Evolutionary conservation across 1,140 invertebrate species (phyloP), one percentile per base, ranked within the genome.

Genomic region (Drosophila elegans): DNA sequence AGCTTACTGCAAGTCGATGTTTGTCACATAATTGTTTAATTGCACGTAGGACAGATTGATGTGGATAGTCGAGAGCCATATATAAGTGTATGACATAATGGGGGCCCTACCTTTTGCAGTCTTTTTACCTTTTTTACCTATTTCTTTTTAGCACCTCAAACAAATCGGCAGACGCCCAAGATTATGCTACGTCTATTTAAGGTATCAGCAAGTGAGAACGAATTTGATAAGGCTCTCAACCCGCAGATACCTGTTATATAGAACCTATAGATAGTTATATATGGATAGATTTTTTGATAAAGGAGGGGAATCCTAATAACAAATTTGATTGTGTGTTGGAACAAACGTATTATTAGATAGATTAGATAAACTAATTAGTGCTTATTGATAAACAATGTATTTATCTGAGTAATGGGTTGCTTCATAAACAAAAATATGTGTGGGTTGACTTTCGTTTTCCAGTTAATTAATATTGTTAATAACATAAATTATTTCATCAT

Each of bases 11-110:
- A 51, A 71, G 64, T 32, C 11, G 52, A 39, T 41, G 51, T 49
- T 83, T 66, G 69, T 74, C 80, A 74, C 80, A 78, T 83, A 69
- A 46, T 63, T 68, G 41, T 51, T 34, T 39, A 51, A 46, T 38
- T 69, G 60, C 80, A 82, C 80, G 75, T 79, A 59, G 52, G 21
- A 55, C 25, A 53, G 52, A 57, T 44, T 46, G 46, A 45, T 38
- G 38, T 34, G 67, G 46, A 64, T 52, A 38, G 48, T 34, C 32
- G 27, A 29, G 25, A 34, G 39, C 13, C 46, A 10, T 57, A 42
- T 42, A 51, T 29, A 25, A 25, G 4, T n/a, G 41, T 49, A 55
- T 57, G 34, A 36, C 29, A 34, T 34, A 56, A 41, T 69, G 36
- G 27, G 42, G 27, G 42, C 32, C 12, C 16, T 25, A 48, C 25